Base-by-base conservation (phyloP, 2,888 invertebrate species). In the Phengaris arion region DNA sequence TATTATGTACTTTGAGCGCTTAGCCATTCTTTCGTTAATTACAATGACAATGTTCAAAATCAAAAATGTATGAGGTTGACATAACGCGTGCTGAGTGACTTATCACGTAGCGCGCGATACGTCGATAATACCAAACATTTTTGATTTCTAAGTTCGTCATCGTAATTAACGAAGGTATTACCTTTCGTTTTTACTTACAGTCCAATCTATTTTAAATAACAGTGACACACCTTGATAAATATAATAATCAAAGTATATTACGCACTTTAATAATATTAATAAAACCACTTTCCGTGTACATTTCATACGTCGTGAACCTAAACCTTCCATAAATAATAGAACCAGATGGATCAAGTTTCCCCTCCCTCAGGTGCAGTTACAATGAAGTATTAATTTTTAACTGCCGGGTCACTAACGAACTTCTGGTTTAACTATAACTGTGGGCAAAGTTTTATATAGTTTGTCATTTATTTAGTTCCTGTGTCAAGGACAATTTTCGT, bases 261-360 rank as follows among this genome's bases (percentile, higher is more conserved):
- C 35, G 22, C 22, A 22, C 22, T 22, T 22, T 35, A 35, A 10
- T 59, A 12, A 45, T 45, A 15, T 12, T 12, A 64, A 12, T 35
- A 64, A 12, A 45, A 64, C 35, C 35, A 64, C 35, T 13, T 45
- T 64, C 12, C 22, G 22, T 9, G 3, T 64, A 15, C 5, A 0
- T 5, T 57, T 3, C 15, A 3, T 8, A 35, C 35, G 35, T 35
- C 35, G 35, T 35, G 35, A 35, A 35, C 9, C 46, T 69, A 68
- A 69, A 48, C 69, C 69, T 69, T 69, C 15, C 15, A 15, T 69
- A 69, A 48, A 69, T 69, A 69, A 69, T 69, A 46, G 13, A 69
- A 46, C n/a, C 69, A 48, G 48, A 48, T 48, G 48, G 46, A 15
- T 1, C 69, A 69, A 69, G 69, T 69, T 69, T 15, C n/a, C n/a